Conservation (phyloP, 2,113 vertebrate species). For the Ctenodactylus gundi region DNA sequence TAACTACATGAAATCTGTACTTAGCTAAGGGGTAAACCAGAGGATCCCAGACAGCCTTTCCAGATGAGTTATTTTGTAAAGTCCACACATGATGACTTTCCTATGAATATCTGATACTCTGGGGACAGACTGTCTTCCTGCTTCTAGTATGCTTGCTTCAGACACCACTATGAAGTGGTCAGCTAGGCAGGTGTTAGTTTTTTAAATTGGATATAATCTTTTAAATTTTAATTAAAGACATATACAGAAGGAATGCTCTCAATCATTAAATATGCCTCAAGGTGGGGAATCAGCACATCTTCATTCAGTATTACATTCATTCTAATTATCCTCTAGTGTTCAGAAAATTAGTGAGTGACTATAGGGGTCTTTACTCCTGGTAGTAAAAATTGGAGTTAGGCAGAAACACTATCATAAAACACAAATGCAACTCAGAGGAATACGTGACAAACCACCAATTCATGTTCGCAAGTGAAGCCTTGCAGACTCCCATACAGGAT, state of each 20-base stretch:
- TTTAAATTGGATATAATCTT: conserved; percentile 32
- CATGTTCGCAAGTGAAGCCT: not conserved
- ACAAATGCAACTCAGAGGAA: not conserved
- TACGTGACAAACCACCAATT: not conserved
- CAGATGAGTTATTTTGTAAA: not conserved
- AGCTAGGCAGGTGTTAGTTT: not conserved
- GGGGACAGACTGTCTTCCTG: not conserved
- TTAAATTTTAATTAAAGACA: conserved; percentile 12
- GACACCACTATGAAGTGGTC: not conserved
- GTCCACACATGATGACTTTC: not conserved
- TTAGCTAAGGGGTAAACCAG: not conserved
- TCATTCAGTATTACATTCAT: conserved; percentile 39
- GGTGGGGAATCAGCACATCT: not conserved
- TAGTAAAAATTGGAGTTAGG: not conserved
- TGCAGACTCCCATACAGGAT: not conserved
- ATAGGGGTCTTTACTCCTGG: not conserved
- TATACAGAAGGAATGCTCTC: not conserved
- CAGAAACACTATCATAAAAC: not conserved
- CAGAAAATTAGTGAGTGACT: conserved; percentile 16
- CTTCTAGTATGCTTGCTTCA: not conserved
- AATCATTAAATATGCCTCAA: conserved; percentile 49
- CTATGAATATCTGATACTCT: not conserved
- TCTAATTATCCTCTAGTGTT: conserved; percentile 22
- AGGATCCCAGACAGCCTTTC: not conserved
- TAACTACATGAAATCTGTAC: not conserved